Evolutionary conservation across 1,140 invertebrate genomes (phyloP).

Genomic region (Apocrypta bakeri): DNA sequence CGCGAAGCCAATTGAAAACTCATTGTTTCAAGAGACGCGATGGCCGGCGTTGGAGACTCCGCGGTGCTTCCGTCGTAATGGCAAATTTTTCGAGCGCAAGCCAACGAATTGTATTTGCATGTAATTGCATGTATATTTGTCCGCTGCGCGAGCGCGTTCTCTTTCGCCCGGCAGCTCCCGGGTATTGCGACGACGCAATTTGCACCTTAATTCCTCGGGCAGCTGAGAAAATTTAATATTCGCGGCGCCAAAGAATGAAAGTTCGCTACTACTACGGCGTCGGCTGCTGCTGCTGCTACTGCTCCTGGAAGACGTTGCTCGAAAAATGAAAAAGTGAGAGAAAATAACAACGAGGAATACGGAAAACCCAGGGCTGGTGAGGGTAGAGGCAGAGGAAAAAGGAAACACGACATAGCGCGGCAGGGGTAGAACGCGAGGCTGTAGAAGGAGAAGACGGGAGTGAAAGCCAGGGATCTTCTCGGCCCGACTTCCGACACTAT

Average conservation of each 20-base stretch:
- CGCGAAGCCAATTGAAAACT: conserved; percentile 44
- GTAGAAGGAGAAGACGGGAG: neutral
- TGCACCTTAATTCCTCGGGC: conserved; percentile 50
- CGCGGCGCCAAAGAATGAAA: conserved; percentile 38
- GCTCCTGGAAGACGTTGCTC: too few relatives aligned
- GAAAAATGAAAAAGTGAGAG: conserved; percentile 13
- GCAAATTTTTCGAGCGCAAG: conserved; percentile 35
- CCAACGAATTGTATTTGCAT: conserved; percentile 49
- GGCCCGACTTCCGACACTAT: conserved; percentile 5
- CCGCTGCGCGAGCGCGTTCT: neutral
- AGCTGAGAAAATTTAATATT: conserved; percentile 52
- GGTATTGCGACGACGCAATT: conserved; percentile 35
- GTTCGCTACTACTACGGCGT: neutral
- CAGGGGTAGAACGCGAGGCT: too few relatives aligned
- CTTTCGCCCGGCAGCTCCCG: neutral
- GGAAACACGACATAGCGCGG: conserved; percentile 22
- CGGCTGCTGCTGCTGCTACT: neutral
- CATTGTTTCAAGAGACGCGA: conserved; percentile 29
- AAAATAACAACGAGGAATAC: conserved; percentile 13
- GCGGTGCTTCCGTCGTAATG: too few relatives aligned
- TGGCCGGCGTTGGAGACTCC: neutral
- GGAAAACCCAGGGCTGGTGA: neutral
- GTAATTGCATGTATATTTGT: conserved; percentile 50
- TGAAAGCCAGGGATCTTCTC: conserved; percentile 32
- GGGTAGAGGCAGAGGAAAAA: neutral